phyloP scores from a whole-genome alignment of 2,888 invertebrate species.

The Sphecodes monilicornis region DNA sequence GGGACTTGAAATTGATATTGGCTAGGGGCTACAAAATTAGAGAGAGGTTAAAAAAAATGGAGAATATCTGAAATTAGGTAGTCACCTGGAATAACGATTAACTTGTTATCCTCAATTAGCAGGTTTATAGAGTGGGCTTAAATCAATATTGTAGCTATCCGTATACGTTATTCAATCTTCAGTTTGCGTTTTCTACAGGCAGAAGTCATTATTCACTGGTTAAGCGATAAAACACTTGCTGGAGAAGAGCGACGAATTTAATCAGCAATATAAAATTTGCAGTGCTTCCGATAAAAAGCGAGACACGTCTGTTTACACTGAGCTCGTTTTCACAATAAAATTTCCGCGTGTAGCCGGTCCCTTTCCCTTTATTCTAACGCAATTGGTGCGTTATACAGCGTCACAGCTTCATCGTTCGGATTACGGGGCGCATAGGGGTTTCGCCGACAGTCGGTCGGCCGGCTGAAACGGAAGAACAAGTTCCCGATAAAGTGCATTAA shows the following conservation, averaged over 20 bases:
- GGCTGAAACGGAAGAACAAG: slow-evolving; percentile 44
- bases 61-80: too few relatives aligned
- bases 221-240: neutral
- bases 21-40: neutral
- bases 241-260: neutral
- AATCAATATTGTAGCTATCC: neutral
- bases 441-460: slow-evolving; percentile 35
- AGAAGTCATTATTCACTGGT: neutral
- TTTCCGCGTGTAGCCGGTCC: neutral
- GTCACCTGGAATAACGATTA: neutral
- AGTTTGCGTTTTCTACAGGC: too few relatives aligned
- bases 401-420: slow-evolving; percentile 36
- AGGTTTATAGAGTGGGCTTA: neutral
- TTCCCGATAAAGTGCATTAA: slow-evolving; percentile 67
- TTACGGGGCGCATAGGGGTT: neutral
- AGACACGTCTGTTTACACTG: neutral
- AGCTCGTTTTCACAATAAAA: neutral
- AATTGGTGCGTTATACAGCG: slow-evolving; percentile 12
- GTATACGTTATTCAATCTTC: neutral
- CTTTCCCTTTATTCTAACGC: neutral
- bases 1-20: neutral
- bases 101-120: too few relatives aligned
- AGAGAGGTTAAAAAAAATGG: too few relatives aligned
- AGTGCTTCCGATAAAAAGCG: neutral
- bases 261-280: neutral